phyloP scores from a whole-genome alignment of 2,113 vertebrate species.

The Platichthys flesus region DNA sequence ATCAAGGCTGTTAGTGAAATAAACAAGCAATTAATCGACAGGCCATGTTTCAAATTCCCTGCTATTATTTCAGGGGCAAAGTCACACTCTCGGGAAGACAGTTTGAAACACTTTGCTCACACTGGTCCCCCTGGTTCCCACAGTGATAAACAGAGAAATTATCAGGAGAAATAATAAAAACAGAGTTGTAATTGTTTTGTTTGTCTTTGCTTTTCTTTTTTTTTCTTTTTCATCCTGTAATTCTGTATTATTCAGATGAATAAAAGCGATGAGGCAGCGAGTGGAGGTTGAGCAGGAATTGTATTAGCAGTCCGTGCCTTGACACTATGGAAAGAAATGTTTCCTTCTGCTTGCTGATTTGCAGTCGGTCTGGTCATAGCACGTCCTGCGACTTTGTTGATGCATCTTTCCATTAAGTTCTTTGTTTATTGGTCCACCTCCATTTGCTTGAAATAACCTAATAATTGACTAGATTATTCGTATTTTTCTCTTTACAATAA shows the following conservation, averaged over 20 bases:
- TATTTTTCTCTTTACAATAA: not conserved
- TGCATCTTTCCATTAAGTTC: not conserved
- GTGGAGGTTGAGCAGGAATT: conserved; percentile 39
- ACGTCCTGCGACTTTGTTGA: conserved; percentile 10
- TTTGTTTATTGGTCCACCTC: not conserved
- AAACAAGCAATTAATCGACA: conserved; percentile 79
- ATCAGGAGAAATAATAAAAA: conserved; percentile 48
- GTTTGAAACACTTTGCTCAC: conserved; percentile 55
- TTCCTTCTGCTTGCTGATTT: conserved; percentile 28
- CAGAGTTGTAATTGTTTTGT: conserved; percentile 65
- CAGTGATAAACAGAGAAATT: conserved; percentile 49
- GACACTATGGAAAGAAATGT: conserved; percentile 24
- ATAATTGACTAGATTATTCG: not conserved
- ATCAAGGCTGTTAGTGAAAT: conserved; percentile 71
- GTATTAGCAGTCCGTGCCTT: conserved; percentile 30
- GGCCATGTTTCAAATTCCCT: conserved; percentile 65
- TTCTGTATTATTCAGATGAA: conserved; percentile 53
- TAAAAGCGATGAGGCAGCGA: conserved; percentile 38
- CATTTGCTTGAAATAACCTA: conserved; percentile 7
- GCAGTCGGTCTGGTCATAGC: conserved; percentile 17
- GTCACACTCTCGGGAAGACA: conserved; percentile 51
- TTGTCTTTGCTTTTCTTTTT: conserved; percentile 55
- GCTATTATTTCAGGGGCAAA: conserved; percentile 59
- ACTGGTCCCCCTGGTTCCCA: conserved; percentile 48
- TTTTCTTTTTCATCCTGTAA: conserved; percentile 30